These are phyloP conservation scores for Leptoclinus maculatus DNA, from an alignment of 2,797 vertebrate species.

Conservation along the genomic window DNA sequence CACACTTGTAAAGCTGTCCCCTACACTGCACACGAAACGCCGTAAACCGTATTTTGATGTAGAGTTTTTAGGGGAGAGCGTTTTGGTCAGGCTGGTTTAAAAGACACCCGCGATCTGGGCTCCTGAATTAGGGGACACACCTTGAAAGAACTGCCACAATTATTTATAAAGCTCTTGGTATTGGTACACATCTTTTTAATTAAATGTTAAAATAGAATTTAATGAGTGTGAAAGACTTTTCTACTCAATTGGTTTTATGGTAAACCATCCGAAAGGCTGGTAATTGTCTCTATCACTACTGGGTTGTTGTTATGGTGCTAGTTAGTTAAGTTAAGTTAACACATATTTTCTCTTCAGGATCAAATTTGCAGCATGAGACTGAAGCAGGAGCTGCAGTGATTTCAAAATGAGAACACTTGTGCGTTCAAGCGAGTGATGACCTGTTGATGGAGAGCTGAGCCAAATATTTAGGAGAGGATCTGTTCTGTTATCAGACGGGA, in stretches of 20 bases:
- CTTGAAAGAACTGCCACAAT: neutral
- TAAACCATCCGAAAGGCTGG: neutral
- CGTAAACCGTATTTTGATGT: neutral
- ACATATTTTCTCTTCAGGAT: neutral
- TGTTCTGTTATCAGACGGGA: slow-evolving; percentile 46
- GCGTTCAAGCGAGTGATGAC: slow-evolving; percentile 2
- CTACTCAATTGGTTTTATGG: neutral
- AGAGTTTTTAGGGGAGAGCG: neutral
- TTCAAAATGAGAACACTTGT: neutral
- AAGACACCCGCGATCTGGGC: neutral
- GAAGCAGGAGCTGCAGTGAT: slow-evolving; percentile 2
- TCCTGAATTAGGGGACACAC: neutral
- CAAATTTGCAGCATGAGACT: neutral
- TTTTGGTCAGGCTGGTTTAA: neutral
- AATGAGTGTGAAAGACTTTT: neutral
- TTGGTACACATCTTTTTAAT: neutral
- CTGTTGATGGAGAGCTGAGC: slow-evolving; percentile 32
- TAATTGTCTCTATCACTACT: neutral
- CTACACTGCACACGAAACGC: neutral
- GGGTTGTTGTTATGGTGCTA: neutral
- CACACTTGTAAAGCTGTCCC: slow-evolving; percentile 33
- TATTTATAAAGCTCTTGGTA: neutral
- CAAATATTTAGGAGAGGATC: slow-evolving; percentile 67
- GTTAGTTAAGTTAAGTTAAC: too few species aligned
- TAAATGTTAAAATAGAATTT: neutral